Percentiles rank a stretch among this genome's conserved stretches.
phyloP scores from a whole-genome alignment of 2,113 vertebrate genomes.

The Anolis sagrei region DNA sequence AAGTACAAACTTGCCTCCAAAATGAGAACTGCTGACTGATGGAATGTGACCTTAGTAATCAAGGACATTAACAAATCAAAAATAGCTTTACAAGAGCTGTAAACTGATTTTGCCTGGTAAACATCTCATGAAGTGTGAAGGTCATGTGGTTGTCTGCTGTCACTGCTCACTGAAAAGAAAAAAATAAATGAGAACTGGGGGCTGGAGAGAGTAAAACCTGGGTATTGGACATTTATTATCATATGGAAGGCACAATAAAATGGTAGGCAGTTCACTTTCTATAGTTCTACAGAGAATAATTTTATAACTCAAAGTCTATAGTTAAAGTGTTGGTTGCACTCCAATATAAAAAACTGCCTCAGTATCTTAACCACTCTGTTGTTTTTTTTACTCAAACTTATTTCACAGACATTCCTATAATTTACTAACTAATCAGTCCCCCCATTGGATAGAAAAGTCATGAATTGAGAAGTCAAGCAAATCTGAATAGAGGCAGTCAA shows the following conservation, averaged over 20 bases:
- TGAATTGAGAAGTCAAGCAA: not conserved
- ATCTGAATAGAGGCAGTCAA: too few relatives aligned
- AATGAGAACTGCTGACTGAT: conserved; percentile 32
- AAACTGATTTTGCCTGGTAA: conserved; percentile 43
- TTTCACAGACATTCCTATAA: not conserved
- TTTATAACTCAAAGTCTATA: not conserved
- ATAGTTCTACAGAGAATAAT: not conserved
- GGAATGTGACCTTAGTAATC: conserved; percentile 11
- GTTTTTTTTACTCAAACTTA: not conserved
- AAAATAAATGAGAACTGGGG: not conserved
- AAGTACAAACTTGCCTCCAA: not conserved
- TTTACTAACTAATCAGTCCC: not conserved
- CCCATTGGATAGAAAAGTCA: not conserved
- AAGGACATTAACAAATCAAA: conserved; percentile 48
- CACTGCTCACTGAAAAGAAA: conserved; percentile 6
- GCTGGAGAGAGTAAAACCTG: not conserved
- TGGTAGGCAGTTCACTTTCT: not conserved
- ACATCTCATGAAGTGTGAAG: conserved; percentile 25
- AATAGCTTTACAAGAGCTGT: conserved; percentile 47
- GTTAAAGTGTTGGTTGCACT: not conserved
- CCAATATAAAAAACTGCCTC: too few relatives aligned
- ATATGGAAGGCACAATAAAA: conserved; percentile 27
- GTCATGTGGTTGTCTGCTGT: not conserved
- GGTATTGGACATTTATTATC: conserved; percentile 33
- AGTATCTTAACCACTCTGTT: too few relatives aligned